phyloP scores from a whole-genome alignment of 2,797 vertebrate species.

The Manis javanica region DNA sequence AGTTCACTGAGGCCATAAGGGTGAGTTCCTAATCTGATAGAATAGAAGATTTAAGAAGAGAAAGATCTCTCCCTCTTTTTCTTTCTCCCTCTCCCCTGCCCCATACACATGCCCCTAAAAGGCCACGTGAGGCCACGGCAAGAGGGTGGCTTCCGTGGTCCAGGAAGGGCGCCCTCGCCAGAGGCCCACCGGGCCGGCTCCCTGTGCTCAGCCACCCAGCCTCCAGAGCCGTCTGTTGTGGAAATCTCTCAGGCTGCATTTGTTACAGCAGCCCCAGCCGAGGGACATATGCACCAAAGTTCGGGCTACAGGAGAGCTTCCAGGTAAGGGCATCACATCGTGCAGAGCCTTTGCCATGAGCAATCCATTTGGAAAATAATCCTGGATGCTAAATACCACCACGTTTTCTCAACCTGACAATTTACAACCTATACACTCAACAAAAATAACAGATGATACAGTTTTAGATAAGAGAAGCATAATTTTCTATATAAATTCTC shows the following conservation, averaged over 20 bases:
- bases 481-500: slow-evolving; percentile 15
- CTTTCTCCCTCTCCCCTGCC: background rate
- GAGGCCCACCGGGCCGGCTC: background rate
- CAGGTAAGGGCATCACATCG: background rate
- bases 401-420: background rate
- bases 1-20: background rate
- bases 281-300: background rate
- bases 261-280: background rate
- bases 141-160: background rate
- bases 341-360: background rate
- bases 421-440: background rate
- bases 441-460: background rate
- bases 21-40: background rate
- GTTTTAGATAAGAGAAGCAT: background rate
- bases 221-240: background rate
- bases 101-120: background rate
- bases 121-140: background rate
- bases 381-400: background rate
- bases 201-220: background rate
- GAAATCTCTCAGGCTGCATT: background rate
- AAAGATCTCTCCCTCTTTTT: background rate
- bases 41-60: background rate
- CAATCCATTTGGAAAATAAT: background rate
- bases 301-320: background rate
- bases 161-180: background rate